Base-by-base conservation (phyloP, 1,140 invertebrate species). In the Halictus rubicundus region DNA sequence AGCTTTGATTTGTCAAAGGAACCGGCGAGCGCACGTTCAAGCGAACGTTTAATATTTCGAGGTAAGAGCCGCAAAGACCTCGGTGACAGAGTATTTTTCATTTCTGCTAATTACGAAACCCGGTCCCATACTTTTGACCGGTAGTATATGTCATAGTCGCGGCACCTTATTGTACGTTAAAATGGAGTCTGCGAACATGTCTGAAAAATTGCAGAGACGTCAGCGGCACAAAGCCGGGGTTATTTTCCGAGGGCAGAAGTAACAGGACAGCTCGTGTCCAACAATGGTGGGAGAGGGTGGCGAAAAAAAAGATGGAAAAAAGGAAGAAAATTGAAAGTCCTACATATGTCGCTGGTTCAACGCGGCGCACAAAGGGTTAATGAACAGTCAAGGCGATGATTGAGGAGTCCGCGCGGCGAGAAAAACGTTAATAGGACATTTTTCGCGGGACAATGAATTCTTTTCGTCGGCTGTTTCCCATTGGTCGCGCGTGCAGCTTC, bases 401-500 rank as follows among this genome's bases (percentile, higher is more conserved):
- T 14, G 70, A 80, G 75, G 46, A 66, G 76, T n/a, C 60, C n/a
- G n/a, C 25, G 14, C 5, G n/a, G 23, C 7, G 7, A 37, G 10
- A 54, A 81, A 60, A 74, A 82, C 52, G 39, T 37, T 73, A 83
- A 83, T 71, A 32, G 46, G 54, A 70, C 70, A 25, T 73, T 80
- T 37, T 49, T 70, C 39, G 64, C 81, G n/a, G 25, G 42, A 32
- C 70, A 42, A 78, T 70, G 66, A 74, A 71, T 75, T 74, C 61
- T 63, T 64, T 78, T 54, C 39, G 32, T 4, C 46, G 27, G 14
- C 25, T 12, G 37, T 8, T 46, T 19, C 19, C n/a, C 23, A 37
- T 66, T 21, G 37, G 49, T 27, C 49, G 6, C 8, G 27, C 59
- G 42, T 27, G 68, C 68, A 54, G 60, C 59, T 78, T 71, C 75